A percentile compares a stretch with the other conserved stretches of the same genome.
phyloP scores from a whole-genome alignment of 2,888 invertebrate species.

The Agrochola macilenta region DNA sequence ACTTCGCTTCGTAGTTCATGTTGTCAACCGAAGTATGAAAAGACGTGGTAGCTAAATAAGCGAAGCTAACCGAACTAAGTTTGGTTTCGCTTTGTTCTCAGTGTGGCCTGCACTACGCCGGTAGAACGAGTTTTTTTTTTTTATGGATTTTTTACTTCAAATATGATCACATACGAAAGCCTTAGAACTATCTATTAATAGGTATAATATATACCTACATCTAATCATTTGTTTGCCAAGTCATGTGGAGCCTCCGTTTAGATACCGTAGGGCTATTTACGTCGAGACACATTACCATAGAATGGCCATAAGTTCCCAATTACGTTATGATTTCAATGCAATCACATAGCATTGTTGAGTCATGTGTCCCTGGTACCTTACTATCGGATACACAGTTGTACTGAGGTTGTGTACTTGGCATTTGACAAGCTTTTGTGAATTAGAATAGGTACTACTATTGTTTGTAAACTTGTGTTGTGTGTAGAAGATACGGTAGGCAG shows the following conservation, averaged over 20 bases:
- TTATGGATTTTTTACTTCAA: neutral
- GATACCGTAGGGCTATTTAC: constrained; percentile 27
- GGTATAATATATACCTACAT: neutral
- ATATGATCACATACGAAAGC: neutral
- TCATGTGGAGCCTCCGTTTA: constrained; percentile 14
- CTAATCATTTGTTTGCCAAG: constrained; percentile 15
- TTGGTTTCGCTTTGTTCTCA: too few relatives aligned
- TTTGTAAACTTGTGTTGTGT: neutral
- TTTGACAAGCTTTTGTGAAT: constrained; percentile 18
- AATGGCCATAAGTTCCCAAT: constrained; percentile 55
- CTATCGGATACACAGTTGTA: constrained; percentile 12
- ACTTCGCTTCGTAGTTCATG: too few relatives aligned
- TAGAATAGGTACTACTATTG: neutral
- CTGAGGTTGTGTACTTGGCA: constrained; percentile 3
- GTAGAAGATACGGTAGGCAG: too few relatives aligned
- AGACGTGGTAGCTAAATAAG: too few relatives aligned
- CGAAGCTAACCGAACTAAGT: too few relatives aligned
- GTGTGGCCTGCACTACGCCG: too few relatives aligned
- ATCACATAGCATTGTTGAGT: constrained; percentile 43
- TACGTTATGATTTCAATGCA: constrained; percentile 54
- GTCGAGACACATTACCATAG: constrained; percentile 55
- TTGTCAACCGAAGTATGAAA: too few relatives aligned
- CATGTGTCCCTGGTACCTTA: constrained; percentile 38
- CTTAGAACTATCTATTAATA: neutral
- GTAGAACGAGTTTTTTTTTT: neutral